Conservation (phyloP, 2,797 vertebrate genomes). For the Hypotaenidia philippensis region DNA sequence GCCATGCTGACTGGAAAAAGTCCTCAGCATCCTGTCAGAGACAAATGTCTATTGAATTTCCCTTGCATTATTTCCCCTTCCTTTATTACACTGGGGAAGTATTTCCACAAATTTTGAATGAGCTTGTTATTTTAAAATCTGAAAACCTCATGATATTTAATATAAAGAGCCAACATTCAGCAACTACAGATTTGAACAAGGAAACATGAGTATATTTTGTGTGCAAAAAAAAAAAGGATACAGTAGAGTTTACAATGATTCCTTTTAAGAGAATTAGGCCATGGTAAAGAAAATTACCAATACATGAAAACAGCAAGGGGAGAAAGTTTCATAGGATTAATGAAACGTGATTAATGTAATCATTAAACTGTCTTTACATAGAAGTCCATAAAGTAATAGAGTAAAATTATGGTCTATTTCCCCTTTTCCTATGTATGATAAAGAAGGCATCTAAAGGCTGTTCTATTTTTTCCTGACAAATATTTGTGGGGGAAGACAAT, state of each 20-base stretch:
- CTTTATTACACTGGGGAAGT: not conserved
- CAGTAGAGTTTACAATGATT: not conserved
- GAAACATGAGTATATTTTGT: not conserved
- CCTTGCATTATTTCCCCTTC: constrained; percentile 37
- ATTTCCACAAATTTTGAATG: constrained; percentile 37
- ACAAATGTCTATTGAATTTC: constrained; percentile 46
- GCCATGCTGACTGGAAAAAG: not conserved
- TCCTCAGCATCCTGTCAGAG: not conserved
- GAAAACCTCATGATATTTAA: constrained; percentile 13
- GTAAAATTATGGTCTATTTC: not conserved
- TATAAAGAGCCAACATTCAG: constrained; percentile 21
- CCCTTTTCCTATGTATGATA: not conserved
- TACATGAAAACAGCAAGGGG: not conserved
- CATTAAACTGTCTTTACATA: not conserved
- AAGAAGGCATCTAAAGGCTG: not conserved
- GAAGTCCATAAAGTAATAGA: not conserved
- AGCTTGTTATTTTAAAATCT: not conserved
- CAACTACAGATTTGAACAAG: not conserved
- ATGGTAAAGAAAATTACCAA: not conserved
- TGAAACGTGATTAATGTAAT: not conserved
- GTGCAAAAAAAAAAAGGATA: not conserved
- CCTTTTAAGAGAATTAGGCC: not conserved
- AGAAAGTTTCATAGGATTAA: not conserved
- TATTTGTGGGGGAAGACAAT: not conserved
- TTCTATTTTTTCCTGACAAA: not conserved